phyloP scores from a whole-genome alignment of 2,797 vertebrate genomes.

The Eleutherodactylus coqui region DNA sequence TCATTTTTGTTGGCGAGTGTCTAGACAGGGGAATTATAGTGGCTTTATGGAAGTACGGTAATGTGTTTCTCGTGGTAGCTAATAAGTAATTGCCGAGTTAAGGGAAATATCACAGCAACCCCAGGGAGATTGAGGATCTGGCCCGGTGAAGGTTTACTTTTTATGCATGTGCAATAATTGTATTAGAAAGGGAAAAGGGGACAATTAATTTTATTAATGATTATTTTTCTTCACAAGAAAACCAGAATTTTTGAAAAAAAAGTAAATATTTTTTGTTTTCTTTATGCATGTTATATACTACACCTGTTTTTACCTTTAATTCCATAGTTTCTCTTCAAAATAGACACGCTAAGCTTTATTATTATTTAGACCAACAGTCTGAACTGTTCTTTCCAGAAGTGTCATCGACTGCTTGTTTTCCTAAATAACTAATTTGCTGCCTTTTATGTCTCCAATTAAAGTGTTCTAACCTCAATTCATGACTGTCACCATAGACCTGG shows the following conservation, averaged over 20 bases:
- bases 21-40: neutral
- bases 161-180: neutral
- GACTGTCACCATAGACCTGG: neutral
- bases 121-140: neutral
- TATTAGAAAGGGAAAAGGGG: neutral
- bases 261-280: too few relatives aligned
- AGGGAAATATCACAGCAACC: neutral
- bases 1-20: neutral
- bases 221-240: too few relatives aligned
- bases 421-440: neutral
- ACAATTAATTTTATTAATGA: too few relatives aligned
- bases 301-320: neutral
- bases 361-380: neutral
- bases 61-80: neutral
- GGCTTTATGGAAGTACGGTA: neutral
- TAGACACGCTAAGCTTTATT: neutral
- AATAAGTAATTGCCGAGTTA: neutral
- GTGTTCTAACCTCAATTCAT: neutral
- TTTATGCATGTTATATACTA: neutral
- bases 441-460: neutral
- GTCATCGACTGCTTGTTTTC: neutral
- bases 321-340: neutral
- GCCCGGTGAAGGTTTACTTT: neutral
- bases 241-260: too few relatives aligned
- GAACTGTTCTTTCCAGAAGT: neutral